Evolutionary conservation across 2,113 vertebrate genomes (phyloP).

Genomic region (Rhabdornis inornatus): DNA sequence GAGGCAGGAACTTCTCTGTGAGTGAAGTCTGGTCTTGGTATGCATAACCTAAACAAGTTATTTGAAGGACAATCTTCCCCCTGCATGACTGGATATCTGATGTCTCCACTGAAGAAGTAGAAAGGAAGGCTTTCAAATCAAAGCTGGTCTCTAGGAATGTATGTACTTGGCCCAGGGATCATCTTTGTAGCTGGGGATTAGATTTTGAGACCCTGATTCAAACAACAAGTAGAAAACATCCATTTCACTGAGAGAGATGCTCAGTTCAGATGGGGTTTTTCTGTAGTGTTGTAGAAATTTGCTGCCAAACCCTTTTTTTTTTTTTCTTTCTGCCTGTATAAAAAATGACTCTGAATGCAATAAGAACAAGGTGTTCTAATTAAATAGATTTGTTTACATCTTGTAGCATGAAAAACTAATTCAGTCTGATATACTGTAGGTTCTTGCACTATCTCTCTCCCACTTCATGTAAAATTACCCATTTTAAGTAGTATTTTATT

Average conservation of each 20-base stretch:
- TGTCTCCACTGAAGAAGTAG: not conserved
- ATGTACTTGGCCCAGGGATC: not conserved
- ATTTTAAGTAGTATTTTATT: slow-evolving; percentile 71
- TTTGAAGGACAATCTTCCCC: not conserved
- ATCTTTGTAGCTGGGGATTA: not conserved
- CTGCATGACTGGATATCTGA: not conserved
- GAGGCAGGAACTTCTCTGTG: rapidly evolving
- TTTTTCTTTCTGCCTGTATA: slow-evolving; percentile 18
- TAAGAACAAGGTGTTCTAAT: slow-evolving; percentile 82
- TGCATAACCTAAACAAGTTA: not conserved
- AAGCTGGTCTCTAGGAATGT: not conserved
- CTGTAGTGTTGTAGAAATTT: not conserved
- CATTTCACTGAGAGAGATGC: not conserved
- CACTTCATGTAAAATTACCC: slow-evolving; percentile 64
- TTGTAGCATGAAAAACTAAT: slow-evolving; percentile 72
- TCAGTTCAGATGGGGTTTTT: not conserved
- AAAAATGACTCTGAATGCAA: slow-evolving; percentile 67
- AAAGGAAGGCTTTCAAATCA: not conserved
- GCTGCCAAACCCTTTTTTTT: slow-evolving; percentile 9
- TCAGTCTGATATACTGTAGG: slow-evolving; percentile 75
- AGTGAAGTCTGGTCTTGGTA: not conserved
- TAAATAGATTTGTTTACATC: slow-evolving; percentile 83
- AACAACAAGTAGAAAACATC: not conserved
- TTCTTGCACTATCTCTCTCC: slow-evolving; percentile 60
- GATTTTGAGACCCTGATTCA: not conserved